Evolutionary conservation across 2,888 invertebrate genomes (phyloP).

Genomic region (Folsomia candida): DNA sequence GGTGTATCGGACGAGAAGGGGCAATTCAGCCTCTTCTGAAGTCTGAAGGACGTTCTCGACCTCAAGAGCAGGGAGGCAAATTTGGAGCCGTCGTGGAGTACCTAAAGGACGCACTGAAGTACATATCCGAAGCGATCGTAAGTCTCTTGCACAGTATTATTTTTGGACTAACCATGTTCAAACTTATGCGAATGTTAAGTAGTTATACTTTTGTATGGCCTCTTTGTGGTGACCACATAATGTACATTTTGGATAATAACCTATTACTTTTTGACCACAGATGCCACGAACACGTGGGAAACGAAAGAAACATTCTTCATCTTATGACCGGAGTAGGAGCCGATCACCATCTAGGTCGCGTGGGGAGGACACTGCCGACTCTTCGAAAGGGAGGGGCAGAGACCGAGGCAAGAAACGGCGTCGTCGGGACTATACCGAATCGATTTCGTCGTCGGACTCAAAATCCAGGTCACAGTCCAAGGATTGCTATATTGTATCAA

Average conservation of each 20-base stretch:
- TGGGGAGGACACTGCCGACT: background rate
- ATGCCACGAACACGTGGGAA: conserved; percentile 46
- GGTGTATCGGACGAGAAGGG: too few relatives aligned
- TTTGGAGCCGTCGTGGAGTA: conserved; percentile 2
- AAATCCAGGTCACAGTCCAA: background rate
- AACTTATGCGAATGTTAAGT: too few relatives aligned
- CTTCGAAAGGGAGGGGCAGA: background rate
- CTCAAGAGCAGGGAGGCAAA: too few relatives aligned
- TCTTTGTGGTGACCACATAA: too few relatives aligned
- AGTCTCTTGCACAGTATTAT: too few relatives aligned
- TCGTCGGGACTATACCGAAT: conserved; percentile 25
- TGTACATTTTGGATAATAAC: too few relatives aligned
- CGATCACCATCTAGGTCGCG: conserved; percentile 34
- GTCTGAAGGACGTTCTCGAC: too few relatives aligned
- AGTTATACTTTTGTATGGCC: too few relatives aligned
- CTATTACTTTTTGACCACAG: conserved; percentile 19
- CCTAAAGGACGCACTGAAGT: conserved; percentile 1
- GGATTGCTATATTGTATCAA: too few relatives aligned
- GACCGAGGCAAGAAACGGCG: conserved; percentile 33
- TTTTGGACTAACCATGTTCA: too few relatives aligned
- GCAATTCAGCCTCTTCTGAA: too few relatives aligned
- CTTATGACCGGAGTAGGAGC: conserved; percentile 34
- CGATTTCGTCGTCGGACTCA: background rate
- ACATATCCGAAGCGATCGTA: background rate
- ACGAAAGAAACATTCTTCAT: conserved; percentile 45